A percentile compares a stretch with the other conserved stretches of the same genome.
Conservation (phyloP, 2,888 invertebrate species). For the Pristionchus fissidentatus region DNA sequence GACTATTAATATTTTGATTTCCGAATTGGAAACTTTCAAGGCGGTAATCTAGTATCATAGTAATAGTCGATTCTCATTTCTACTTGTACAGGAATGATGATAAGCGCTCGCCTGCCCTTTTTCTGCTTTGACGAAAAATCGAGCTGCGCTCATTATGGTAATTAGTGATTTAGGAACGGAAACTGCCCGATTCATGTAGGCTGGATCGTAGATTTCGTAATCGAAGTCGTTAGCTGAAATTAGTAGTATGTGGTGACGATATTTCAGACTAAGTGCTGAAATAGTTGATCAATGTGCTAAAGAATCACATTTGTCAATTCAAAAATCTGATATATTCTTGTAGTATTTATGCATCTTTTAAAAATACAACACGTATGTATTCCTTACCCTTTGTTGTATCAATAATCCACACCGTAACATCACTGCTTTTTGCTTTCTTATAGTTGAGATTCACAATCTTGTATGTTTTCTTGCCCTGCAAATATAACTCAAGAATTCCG, state of each 20-base stretch:
- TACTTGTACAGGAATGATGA: neutral
- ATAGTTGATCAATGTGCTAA: too few species aligned
- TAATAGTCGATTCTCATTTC: too few species aligned
- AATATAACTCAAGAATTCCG: neutral
- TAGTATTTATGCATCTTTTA: too few species aligned
- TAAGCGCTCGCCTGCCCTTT: neutral
- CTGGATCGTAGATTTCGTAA: conserved; percentile 3
- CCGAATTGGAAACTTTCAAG: too few species aligned
- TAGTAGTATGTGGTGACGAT: too few species aligned
- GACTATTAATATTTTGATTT: neutral
- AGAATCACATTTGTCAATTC: too few species aligned
- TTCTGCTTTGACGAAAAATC: neutral
- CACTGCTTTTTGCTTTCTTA: neutral
- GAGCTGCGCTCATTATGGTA: neutral
- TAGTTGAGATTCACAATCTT: neutral
- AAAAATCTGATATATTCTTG: too few species aligned
- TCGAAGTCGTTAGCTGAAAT: neutral
- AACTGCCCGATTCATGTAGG: neutral
- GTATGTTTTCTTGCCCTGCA: neutral
- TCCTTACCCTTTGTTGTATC: neutral
- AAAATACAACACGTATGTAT: neutral
- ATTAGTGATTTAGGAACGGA: neutral
- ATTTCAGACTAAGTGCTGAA: too few species aligned
- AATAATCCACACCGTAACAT: neutral
- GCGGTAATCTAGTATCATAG: too few species aligned